A percentile compares a stretch with the other conserved stretches of the same genome.
Evolutionary conservation across 1,140 invertebrate genomes (phyloP).

Genomic region (Drosophila malerkotliana): DNA sequence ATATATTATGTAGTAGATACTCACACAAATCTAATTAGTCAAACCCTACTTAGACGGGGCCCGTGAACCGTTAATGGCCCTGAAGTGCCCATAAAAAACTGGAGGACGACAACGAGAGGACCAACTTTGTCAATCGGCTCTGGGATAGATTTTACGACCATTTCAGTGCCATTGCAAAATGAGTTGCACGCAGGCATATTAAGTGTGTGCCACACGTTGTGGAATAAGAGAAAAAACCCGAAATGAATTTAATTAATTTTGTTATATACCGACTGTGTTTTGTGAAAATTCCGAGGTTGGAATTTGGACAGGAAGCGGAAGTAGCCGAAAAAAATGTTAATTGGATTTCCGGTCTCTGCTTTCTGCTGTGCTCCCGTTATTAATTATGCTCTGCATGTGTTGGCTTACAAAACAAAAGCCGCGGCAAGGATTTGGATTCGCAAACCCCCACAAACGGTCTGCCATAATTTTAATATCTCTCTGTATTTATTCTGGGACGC

Average conservation of each 20-base stretch:
- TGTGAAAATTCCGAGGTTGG: slow-evolving; percentile 22
- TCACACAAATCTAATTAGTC: slow-evolving; percentile 70
- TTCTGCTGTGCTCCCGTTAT: slow-evolving; percentile 24
- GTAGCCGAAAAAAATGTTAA: slow-evolving; percentile 70
- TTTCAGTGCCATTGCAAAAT: slow-evolving; percentile 42
- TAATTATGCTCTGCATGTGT: slow-evolving; percentile 51
- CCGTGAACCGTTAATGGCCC: slow-evolving; percentile 51
- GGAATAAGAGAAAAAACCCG: slow-evolving; percentile 23
- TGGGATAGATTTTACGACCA: slow-evolving; percentile 50
- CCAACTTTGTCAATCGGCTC: slow-evolving; percentile 56
- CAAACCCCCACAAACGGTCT: slow-evolving; percentile 21
- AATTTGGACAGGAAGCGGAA: slow-evolving; percentile 48
- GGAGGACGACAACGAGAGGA: slow-evolving; percentile 32
- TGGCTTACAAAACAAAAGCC: slow-evolving; percentile 29
- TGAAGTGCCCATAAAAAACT: slow-evolving; percentile 59
- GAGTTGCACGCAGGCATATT: slow-evolving; percentile 52
- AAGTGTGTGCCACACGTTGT: slow-evolving; percentile 67
- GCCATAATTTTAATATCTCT: slow-evolving; percentile 41
- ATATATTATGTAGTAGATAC: slow-evolving; percentile 8
- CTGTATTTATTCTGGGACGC: slow-evolving; percentile 36
- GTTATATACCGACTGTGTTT: slow-evolving; percentile 20
- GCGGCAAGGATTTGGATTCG: not conserved
- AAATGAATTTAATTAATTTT: slow-evolving; percentile 41
- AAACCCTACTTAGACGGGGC: slow-evolving; percentile 39
- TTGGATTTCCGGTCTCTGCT: slow-evolving; percentile 64